These are phyloP conservation scores for Euthynnus affinis DNA, from an alignment of 2,797 vertebrate species.

Conservation along the genomic window DNA sequence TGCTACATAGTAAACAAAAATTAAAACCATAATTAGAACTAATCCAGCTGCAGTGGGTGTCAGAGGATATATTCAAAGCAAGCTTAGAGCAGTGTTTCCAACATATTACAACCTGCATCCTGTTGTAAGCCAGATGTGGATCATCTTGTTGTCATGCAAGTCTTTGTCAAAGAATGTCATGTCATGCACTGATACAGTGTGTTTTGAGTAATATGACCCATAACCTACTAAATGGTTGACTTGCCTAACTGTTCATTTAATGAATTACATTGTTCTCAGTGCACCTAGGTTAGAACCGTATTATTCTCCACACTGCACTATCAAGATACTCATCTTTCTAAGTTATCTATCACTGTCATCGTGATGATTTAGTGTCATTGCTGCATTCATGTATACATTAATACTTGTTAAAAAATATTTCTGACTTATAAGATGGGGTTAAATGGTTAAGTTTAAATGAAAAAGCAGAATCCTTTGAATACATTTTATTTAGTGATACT, in stretches of 20 bases:
- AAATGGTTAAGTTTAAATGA: no score
- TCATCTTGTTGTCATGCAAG: neutral
- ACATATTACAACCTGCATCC: no score
- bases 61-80: no score
- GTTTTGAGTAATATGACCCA: neutral
- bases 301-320: neutral
- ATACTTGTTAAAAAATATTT: neutral
- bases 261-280: neutral
- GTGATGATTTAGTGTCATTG: neutral
- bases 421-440: neutral
- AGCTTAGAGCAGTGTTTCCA: no score
- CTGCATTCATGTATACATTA: neutral
- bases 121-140: neutral
- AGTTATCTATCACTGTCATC: neutral
- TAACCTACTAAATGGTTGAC: neutral
- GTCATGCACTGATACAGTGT: neutral
- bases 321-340: no score
- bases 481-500: no score
- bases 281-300: neutral
- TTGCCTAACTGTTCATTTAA: neutral
- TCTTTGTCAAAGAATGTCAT: no score
- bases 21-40: neutral
- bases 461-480: no score
- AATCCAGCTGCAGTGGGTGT: neutral
- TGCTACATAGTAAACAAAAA: neutral